Base-by-base conservation (phyloP, 2,113 vertebrate species). In the Lampris megalopsis region DNA sequence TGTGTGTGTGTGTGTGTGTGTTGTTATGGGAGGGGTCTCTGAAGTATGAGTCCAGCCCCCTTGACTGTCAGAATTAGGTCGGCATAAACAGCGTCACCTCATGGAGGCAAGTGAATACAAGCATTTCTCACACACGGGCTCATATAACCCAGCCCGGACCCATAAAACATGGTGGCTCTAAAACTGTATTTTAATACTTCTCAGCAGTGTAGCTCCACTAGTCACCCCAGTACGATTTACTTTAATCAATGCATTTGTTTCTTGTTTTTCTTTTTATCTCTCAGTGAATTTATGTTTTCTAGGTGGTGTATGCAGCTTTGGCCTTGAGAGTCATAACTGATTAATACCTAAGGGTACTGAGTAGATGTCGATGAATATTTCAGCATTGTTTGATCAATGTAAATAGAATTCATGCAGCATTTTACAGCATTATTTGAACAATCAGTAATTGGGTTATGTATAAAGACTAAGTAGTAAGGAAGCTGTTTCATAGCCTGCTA, bases 41-140 rank as follows among this genome's bases (percentile, higher is more conserved):
- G 0, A 38, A 8, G 10, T 41, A 11, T 10, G 11, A 41, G 38
- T 38, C 38, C 58, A 38, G 47, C 37, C 41, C 37, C 42, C 6
- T 1, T n/a, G 53, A 64, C 81, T 72, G n/a, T 76, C 68, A 87
- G 80, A 92, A 88, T 79, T 89, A 92, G 85, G 85, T 86, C 77
- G 52, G 66, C 62, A 40, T 37, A 79, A 0, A 13, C 40, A 24
- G 65, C 24, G 6, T 60, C 74, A 71, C 57, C 43, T 8, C 38
- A 42, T 41, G 81, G 67, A 91, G 49, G 65, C 72, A 79, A 57
- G 59, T 60, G 13, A 43, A 75, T 50, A 35, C 10, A 37, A 57
- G 65, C 43, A 73, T 37, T 60, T 52, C 13, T 62, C 59, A 47
- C 37, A 60, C 0, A 35, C n/a, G 52, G 50, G 54, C 35, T 82